Evolutionary conservation across 2,888 invertebrate species (phyloP), one percentile per base, ranked within the genome.

Genomic region (Caenorhabditis auriculariae): DNA sequence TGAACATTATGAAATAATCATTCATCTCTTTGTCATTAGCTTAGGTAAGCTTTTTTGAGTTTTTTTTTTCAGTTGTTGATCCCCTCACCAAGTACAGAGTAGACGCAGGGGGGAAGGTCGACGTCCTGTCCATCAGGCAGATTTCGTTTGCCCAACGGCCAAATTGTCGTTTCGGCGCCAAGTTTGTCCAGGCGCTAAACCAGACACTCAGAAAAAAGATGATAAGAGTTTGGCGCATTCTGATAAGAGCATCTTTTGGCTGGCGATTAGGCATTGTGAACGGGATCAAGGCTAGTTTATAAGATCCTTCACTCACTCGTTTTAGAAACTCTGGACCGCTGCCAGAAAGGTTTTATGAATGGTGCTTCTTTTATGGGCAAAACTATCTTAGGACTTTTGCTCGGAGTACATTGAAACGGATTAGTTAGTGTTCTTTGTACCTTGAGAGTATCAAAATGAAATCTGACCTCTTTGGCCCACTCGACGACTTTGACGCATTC

Each of bases 401-500:
- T 12, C 7, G 17, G 42, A 19, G 42, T 19, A 41, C 9, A n/a
- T 19, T 9, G 7, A n/a, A 17, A 9, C 15, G 17, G 19, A 41
- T 12, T 9, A n/a, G 9, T 41, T 9, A 12, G 15, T n/a, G 19
- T n/a, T 7, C 17, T 9, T 41, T 9, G 35, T 35, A 15, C 35
- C 9, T 9, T 35, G 35, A 15, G 35, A 12, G 35, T 48, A 44
- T 42, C 45, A 28, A n/a, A 43, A 51, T 42, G 12, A 37, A 39
- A 51, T 54, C 57, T 55, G 27, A 80, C 81, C 52, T 68, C 56
- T 48, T 76, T 64, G 15, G 78, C 64, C 91, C 92, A 94, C 66
- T 91, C 85, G 27, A 91, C 87, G 93, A 95, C 93, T 71, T 87
- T 87, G 17, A 88, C 84, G 68, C 92, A 88, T 68, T 95, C 93